Evolutionary conservation across 2,797 vertebrate species (phyloP).

Genomic region (Lithobates sylvaticus): DNA sequence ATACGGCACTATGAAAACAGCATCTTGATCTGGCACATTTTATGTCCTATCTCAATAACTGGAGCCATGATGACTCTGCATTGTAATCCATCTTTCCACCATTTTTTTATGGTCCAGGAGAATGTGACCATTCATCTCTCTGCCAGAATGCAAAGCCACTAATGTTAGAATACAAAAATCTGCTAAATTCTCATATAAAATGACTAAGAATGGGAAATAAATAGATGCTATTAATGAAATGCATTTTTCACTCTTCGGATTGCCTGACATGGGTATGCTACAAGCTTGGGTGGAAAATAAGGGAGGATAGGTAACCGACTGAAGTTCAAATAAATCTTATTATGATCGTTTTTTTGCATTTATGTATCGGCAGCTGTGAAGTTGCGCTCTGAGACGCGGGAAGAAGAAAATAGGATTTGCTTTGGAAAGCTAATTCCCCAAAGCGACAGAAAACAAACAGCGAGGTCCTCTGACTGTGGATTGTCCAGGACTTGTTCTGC

Average conservation of each 20-base stretch:
- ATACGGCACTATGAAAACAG: background rate
- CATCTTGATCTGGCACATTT: conserved; percentile 2
- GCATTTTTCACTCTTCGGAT: conserved; percentile 55
- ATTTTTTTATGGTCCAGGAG: conserved; percentile 37
- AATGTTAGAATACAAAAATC: conserved; percentile 55
- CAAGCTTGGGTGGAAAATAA: conserved; percentile 42
- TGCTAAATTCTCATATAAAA: conserved; percentile 51
- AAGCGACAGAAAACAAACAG: conserved; percentile 43
- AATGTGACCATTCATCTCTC: conserved; percentile 51
- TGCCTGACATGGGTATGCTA: conserved; percentile 51
- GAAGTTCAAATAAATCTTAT: conserved; percentile 59
- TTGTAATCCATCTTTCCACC: conserved; percentile 54
- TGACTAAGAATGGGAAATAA: conserved; percentile 59
- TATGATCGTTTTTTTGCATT: conserved; percentile 51
- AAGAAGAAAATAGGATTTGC: conserved; percentile 49
- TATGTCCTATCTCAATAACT: conserved; percentile 35
- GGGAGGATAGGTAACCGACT: conserved; percentile 23
- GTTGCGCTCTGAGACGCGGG: conserved; percentile 10
- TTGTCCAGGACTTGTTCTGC: conserved; percentile 5
- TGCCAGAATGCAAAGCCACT: conserved; percentile 45
- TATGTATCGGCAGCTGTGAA: conserved; percentile 40
- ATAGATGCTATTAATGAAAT: conserved; percentile 58
- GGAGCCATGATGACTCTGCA: conserved; percentile 17
- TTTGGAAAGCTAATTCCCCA: conserved; percentile 39
- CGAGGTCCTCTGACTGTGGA: conserved; percentile 6